Conservation (phyloP, 2,113 vertebrate genomes). For the Elanus axillaris region DNA sequence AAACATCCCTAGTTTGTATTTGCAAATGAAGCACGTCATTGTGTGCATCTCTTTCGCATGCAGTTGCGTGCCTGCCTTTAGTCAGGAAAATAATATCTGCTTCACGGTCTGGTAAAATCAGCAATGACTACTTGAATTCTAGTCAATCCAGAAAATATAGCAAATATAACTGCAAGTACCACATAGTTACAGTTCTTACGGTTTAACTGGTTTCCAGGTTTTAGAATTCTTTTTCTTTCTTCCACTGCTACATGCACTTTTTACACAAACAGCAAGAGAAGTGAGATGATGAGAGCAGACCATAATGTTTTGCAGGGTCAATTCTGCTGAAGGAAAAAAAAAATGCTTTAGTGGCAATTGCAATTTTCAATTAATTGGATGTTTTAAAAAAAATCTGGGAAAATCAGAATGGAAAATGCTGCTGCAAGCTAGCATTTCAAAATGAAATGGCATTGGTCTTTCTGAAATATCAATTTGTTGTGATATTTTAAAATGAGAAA, state of each 20-base stretch:
- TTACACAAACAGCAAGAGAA: background rate
- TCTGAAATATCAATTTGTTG: background rate
- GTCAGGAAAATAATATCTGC: constrained; percentile 1
- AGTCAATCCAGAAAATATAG: background rate
- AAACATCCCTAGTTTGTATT: background rate
- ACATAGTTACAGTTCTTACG: background rate
- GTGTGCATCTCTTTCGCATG: background rate
- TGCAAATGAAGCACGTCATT: background rate
- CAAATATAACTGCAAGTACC: background rate
- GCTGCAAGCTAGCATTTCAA: background rate
- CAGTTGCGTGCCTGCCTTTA: background rate
- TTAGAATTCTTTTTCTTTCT: background rate
- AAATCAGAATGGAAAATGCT: background rate
- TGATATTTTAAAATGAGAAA: constrained; percentile 31
- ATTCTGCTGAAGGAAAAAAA: background rate
- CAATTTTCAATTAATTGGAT: background rate
- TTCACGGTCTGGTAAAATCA: background rate
- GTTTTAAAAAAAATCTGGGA: background rate
- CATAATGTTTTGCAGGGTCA: background rate
- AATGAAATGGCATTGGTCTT: background rate
- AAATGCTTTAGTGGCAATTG: background rate
- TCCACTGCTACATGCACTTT: background rate
- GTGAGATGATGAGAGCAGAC: background rate
- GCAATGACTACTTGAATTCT: background rate
- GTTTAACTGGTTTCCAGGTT: background rate